These are phyloP conservation scores for Echinometra lucunter DNA, from an alignment of 53 echinoderm and acorn worm species.

Conservation along the genomic window DNA sequence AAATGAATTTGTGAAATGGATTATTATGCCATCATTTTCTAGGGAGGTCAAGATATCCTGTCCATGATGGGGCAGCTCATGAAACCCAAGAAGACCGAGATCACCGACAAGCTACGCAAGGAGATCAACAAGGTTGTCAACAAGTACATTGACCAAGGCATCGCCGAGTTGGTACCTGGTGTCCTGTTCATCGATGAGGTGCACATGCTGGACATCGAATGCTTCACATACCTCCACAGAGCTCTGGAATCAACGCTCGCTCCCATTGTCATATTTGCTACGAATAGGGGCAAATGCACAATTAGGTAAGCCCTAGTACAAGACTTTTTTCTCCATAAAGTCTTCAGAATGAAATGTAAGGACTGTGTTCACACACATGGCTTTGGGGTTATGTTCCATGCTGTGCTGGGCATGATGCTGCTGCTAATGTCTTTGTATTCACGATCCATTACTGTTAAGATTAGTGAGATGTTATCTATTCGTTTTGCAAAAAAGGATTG, in stretches of 20 bases:
- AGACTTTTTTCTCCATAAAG: neutral
- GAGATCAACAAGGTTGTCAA: slow-evolving; percentile 99
- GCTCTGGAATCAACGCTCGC: slow-evolving; percentile 96
- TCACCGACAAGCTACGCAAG: slow-evolving; percentile 98
- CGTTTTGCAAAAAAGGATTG: no score
- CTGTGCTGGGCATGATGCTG: neutral
- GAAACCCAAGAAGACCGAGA: slow-evolving; percentile 99
- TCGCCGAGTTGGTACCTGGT: slow-evolving; percentile 97
- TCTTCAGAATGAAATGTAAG: neutral
- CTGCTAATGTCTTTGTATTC: neutral
- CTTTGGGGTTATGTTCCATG: neutral
- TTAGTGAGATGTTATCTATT: neutral
- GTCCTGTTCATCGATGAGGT: slow-evolving; percentile 98
- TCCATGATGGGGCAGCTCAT: slow-evolving; percentile 99
- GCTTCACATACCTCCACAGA: slow-evolving; percentile 97
- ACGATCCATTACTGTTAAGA: neutral
- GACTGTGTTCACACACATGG: neutral
- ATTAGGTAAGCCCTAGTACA: slow-evolving; percentile 78
- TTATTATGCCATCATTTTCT: no score
- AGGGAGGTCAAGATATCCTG: slow-evolving; percentile 99
- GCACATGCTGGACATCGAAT: slow-evolving; percentile 99
- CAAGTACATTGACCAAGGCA: slow-evolving; percentile 99
- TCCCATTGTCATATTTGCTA: slow-evolving; percentile 98
- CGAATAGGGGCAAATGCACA: slow-evolving; percentile 95
- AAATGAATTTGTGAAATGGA: no score